A percentile compares a stretch with the other conserved stretches of the same genome.
Evolutionary conservation across 2,113 vertebrate species (phyloP).

Genomic region (Morphnarchus princeps): DNA sequence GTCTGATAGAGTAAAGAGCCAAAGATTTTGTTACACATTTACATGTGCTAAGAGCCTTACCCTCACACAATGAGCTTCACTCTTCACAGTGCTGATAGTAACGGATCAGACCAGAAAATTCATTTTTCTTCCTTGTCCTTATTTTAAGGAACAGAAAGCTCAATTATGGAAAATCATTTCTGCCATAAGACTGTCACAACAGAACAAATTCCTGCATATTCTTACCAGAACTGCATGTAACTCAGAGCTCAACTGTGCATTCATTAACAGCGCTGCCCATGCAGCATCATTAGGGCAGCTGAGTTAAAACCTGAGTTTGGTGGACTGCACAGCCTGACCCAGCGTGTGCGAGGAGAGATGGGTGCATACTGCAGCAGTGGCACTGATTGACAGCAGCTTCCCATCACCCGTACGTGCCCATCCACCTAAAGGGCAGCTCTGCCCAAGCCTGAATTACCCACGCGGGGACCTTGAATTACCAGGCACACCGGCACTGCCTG

Average conservation of each 20-base stretch:
- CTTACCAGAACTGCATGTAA: neutral
- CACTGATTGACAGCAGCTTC: neutral
- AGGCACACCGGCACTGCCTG: neutral
- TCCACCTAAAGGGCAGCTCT: neutral
- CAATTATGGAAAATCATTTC: neutral
- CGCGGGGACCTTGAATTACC: too few relatives aligned
- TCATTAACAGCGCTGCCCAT: neutral
- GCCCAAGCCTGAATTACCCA: neutral
- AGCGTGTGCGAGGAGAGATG: rapidly evolving
- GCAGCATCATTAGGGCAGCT: neutral
- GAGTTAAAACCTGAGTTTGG: neutral
- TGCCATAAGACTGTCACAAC: neutral
- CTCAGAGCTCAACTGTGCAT: neutral
- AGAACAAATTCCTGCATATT: neutral
- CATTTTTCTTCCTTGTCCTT: neutral
- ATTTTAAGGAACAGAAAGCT: neutral
- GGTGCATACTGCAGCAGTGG: neutral
- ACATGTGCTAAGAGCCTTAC: neutral
- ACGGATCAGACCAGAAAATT: neutral
- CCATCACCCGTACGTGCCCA: neutral
- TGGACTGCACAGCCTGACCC: neutral
- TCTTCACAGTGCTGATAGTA: neutral
- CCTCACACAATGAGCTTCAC: neutral
- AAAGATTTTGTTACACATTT: neutral
- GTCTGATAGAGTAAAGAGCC: neutral